A percentile compares a stretch with the other conserved stretches of the same genome.
Evolutionary conservation across 2,797 vertebrate genomes (phyloP).

Genomic region (Gymnocypris eckloni): DNA sequence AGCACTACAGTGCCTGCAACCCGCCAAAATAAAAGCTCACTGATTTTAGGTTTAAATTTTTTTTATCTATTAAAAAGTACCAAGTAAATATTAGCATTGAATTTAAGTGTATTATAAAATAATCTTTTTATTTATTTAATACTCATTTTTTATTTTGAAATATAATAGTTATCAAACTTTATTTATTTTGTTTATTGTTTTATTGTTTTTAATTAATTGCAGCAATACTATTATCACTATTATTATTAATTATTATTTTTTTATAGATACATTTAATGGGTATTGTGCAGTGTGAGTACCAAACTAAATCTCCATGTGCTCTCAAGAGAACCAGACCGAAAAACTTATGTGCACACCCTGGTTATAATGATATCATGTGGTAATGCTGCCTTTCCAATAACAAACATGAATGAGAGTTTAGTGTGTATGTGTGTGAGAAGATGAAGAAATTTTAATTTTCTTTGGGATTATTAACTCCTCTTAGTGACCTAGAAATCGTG

Average conservation of each 20-base stretch:
- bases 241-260: neutral
- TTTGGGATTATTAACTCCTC: slow-evolving; percentile 13
- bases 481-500: neutral
- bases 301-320: neutral
- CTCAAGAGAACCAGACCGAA: neutral
- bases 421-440: neutral
- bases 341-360: neutral
- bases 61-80: neutral
- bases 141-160: too few species aligned
- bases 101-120: too few species aligned
- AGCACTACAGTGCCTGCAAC: too few species aligned
- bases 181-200: too few species aligned
- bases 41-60: neutral
- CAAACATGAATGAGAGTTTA: neutral
- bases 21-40: too few species aligned
- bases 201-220: too few species aligned
- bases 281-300: neutral
- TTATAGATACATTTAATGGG: neutral
- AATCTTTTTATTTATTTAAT: too few species aligned
- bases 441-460: slow-evolving; percentile 36
- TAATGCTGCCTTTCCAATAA: neutral
- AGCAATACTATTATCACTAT: neutral
- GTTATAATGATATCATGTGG: neutral
- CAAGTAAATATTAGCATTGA: neutral
- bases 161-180: too few species aligned